Base-by-base conservation (phyloP, 2,888 invertebrate species). In the Polietes domitor region DNA sequence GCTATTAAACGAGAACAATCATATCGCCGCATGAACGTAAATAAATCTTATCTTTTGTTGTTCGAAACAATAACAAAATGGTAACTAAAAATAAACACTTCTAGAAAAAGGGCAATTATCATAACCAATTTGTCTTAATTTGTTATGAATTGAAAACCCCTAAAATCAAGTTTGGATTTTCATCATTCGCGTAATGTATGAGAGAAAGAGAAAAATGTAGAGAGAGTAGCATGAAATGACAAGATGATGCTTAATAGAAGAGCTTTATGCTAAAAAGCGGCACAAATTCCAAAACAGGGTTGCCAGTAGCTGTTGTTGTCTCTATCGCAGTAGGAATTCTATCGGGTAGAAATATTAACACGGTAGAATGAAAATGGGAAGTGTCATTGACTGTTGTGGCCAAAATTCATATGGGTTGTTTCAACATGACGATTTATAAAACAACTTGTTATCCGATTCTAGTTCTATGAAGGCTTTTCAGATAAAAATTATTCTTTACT, bases 241-340 rank as follows among this genome's bases (percentile, higher is more conserved):
- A 37, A 37, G 10, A 3, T 37, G 37, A 7, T 37, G 7, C n/a
- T n/a, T 32, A 7, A 12, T 9, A 7, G 37, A n/a, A 47, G n/a
- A 47, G n/a, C 47, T 47, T 47, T 47, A 47, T n/a, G 47, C 47
- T 47, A 47, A 47, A 47, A n/a, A 47, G 47, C 15, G 47, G 47
- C 47, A 47, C 6, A n/a, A n/a, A 47, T 47, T 47, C 47, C n/a
- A 1, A 4, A 12, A 2, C n/a, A 47, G 47, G 47, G 47, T 47
- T 47, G 47, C 47, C 47, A 47, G 15, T 41, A 32, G 32, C 32
- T n/a, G n/a, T n/a, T n/a, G n/a, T n/a, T n/a, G n/a, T n/a, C n/a
- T n/a, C n/a, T n/a, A n/a, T n/a, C n/a, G n/a, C n/a, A n/a, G n/a
- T n/a, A n/a, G n/a, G n/a, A n/a, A n/a, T n/a, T n/a, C n/a, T n/a